A percentile compares a stretch with the other conserved stretches of the same genome.
phyloP scores from a whole-genome alignment of 2,888 invertebrate species.

The Cheilosia grossa region DNA sequence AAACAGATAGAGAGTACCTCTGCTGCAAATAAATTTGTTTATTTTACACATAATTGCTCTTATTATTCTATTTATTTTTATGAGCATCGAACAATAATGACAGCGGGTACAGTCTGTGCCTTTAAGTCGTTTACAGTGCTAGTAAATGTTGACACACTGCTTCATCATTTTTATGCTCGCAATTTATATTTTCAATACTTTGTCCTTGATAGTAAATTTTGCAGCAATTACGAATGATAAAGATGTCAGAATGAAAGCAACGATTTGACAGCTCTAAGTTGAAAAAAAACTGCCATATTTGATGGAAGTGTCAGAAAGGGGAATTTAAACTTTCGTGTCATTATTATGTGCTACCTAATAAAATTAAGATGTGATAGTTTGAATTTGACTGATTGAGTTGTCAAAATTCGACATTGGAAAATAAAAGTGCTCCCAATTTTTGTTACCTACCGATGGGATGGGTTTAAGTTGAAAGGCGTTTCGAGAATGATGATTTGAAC shows the following conservation, averaged over 20 bases:
- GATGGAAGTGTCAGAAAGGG: neutral
- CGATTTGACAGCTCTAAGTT: neutral
- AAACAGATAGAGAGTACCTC: neutral
- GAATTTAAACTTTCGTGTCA: no score
- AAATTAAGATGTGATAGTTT: no score
- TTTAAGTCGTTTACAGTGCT: slow-evolving; percentile 16
- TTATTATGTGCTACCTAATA: no score
- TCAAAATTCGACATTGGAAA: no score
- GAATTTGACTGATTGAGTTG: no score
- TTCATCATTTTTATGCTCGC: neutral
- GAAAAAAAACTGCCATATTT: neutral
- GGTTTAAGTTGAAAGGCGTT: no score
- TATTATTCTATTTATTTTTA: slow-evolving; percentile 28
- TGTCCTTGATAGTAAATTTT: slow-evolving; percentile 25
- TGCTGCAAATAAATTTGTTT: slow-evolving; percentile 12
- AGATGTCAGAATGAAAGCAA: neutral
- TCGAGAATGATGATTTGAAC: no score
- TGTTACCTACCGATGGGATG: no score
- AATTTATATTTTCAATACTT: slow-evolving; percentile 28
- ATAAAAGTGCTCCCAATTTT: no score
- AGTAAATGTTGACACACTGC: neutral
- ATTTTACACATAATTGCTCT: slow-evolving; percentile 10
- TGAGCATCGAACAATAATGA: neutral
- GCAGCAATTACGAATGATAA: neutral
- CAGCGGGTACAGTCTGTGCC: neutral